Conservation (phyloP, 2,888 invertebrate species). For the Pinctada fucata region DNA sequence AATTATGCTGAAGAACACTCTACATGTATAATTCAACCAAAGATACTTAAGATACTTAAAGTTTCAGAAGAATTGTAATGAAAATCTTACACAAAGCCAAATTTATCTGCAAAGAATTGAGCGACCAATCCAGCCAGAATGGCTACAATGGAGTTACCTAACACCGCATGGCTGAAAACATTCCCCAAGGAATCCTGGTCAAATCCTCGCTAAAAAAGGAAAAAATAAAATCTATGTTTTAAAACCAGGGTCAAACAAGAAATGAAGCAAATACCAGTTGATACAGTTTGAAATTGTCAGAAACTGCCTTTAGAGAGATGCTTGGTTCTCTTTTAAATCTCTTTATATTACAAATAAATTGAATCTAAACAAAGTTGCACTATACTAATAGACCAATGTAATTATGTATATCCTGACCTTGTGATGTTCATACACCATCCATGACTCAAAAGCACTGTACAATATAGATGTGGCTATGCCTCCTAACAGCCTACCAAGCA, state of each 20-base stretch:
- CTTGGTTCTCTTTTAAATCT: too few relatives aligned
- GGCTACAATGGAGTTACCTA: conserved; percentile 79
- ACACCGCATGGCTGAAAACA: conserved; percentile 78
- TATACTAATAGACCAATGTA: too few relatives aligned
- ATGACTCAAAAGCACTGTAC: conserved; percentile 79
- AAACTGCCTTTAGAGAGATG: too few relatives aligned
- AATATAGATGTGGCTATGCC: conserved; percentile 79
- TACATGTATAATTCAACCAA: too few relatives aligned
- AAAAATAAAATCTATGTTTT: neutral
- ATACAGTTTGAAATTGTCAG: too few relatives aligned
- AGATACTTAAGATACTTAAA: too few relatives aligned
- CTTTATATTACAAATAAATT: too few relatives aligned
- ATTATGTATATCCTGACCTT: conserved; percentile 68
- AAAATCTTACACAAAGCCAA: conserved; percentile 78
- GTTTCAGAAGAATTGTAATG: too few relatives aligned
- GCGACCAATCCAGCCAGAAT: conserved; percentile 78
- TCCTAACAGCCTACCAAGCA: conserved; percentile 78
- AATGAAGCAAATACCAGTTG: too few relatives aligned
- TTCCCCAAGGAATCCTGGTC: conserved; percentile 75
- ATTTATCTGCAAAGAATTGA: conserved; percentile 77
- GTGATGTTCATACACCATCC: conserved; percentile 79
- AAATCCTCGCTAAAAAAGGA: conserved; percentile 73
- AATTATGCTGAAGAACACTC: too few relatives aligned
- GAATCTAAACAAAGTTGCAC: too few relatives aligned
- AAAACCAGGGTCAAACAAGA: too few relatives aligned